A percentile compares a stretch with the other conserved stretches of the same genome.
phyloP scores from a whole-genome alignment of 2,888 invertebrate genomes.

The Hydriomena furcata region DNA sequence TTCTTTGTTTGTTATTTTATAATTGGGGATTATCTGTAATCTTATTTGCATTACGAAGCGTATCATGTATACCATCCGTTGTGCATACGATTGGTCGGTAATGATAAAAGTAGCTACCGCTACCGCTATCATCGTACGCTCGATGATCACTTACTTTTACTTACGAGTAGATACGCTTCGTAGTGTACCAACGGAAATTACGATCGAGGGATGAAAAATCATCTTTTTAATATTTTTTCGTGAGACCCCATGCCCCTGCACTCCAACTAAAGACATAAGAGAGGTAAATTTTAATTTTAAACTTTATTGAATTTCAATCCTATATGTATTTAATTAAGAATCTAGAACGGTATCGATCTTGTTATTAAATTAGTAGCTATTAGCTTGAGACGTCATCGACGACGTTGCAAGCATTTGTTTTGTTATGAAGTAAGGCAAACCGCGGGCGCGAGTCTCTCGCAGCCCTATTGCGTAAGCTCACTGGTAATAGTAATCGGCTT shows the following conservation, averaged over 20 bases:
- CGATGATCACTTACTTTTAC: no score
- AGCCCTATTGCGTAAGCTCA: no score
- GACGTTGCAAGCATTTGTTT: slow-evolving; percentile 56
- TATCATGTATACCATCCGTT: not conserved
- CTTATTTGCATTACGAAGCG: slow-evolving; percentile 1
- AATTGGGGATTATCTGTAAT: not conserved
- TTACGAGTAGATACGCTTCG: slow-evolving; percentile 1
- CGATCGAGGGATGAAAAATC: not conserved
- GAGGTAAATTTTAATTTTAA: slow-evolving; percentile 70
- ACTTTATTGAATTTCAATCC: slow-evolving; percentile 66
- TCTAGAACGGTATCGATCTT: slow-evolving; percentile 64
- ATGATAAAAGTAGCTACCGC: no score
- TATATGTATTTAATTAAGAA: slow-evolving; percentile 72
- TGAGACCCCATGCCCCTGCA: slow-evolving; percentile 50
- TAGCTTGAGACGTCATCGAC: slow-evolving; percentile 64
- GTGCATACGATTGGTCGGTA: no score
- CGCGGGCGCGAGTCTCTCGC: slow-evolving; percentile 37
- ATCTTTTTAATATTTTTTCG: no score
- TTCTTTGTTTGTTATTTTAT: slow-evolving; percentile 2
- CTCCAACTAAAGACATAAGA: slow-evolving; percentile 59
- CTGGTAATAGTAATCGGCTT: no score
- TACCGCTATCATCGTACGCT: no score
- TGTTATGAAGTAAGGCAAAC: slow-evolving; percentile 58
- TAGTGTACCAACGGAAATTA: not conserved
- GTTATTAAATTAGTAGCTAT: slow-evolving; percentile 68